A percentile compares a stretch with the other conserved stretches of the same genome.
These are phyloP conservation scores for Calephelis perditalis DNA, from an alignment of 2,888 invertebrate species.

Conservation along the genomic window DNA sequence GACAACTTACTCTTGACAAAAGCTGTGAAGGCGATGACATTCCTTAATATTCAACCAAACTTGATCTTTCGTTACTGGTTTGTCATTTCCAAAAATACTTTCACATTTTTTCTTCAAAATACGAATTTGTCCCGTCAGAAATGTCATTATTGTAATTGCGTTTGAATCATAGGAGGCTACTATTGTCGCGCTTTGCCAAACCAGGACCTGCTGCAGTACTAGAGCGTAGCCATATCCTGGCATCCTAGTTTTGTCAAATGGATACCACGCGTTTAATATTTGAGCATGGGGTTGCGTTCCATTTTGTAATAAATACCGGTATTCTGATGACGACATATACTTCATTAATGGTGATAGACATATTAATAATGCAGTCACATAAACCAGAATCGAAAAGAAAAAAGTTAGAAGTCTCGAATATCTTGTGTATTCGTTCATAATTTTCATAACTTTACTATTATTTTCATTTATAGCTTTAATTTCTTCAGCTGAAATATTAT, in stretches of 20 bases:
- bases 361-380: constrained; percentile 39
- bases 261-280: constrained; percentile 55
- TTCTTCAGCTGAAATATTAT: constrained; percentile 43
- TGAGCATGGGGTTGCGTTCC: constrained; percentile 46
- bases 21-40: constrained; percentile 50
- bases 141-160: constrained; percentile 49
- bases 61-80: constrained; percentile 24
- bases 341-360: constrained; percentile 43
- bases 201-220: constrained; percentile 41
- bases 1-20: constrained; percentile 44
- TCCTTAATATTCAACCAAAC: constrained; percentile 44
- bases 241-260: constrained; percentile 48
- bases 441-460: constrained; percentile 29
- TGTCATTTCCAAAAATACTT: constrained; percentile 37
- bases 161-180: constrained; percentile 49
- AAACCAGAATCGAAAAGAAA: constrained; percentile 44
- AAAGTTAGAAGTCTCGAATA: constrained; percentile 48
- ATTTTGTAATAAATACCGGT: constrained; percentile 39
- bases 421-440: constrained; percentile 41
- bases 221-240: constrained; percentile 46
- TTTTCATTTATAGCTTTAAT: constrained; percentile 32
- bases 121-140: constrained; percentile 51
- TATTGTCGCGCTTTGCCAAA: constrained; percentile 41
- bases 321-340: constrained; percentile 36
- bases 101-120: constrained; percentile 44